Percentiles rank a stretch among this genome's conserved stretches.
Evolutionary conservation across 2,888 invertebrate species (phyloP).

Genomic region (Seira ritae): DNA sequence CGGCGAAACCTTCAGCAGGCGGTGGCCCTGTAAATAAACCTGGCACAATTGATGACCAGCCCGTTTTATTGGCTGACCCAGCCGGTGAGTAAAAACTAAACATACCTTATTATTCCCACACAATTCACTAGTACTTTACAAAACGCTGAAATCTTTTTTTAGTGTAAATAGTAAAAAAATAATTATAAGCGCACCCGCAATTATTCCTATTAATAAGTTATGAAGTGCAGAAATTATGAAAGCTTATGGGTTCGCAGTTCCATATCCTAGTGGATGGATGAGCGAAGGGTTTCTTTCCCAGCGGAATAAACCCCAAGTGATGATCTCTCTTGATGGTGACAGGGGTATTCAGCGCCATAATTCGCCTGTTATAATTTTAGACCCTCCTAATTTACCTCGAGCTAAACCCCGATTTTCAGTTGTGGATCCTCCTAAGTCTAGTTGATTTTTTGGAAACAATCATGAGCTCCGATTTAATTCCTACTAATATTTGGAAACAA

Average conservation of each 20-base stretch:
- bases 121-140: too few species aligned
- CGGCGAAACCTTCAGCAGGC: slow-evolving; percentile 48
- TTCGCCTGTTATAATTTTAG: slow-evolving; percentile 69
- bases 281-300: slow-evolving; percentile 50
- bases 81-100: slow-evolving; percentile 64
- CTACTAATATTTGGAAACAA: too few species aligned
- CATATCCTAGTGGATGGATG: slow-evolving; percentile 73
- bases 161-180: too few species aligned
- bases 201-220: too few species aligned
- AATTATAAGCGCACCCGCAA: too few species aligned
- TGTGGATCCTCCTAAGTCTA: slow-evolving; percentile 68
- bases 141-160: too few species aligned
- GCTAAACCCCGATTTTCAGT: slow-evolving; percentile 71
- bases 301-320: slow-evolving; percentile 46
- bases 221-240: too few species aligned
- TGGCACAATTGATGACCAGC: slow-evolving; percentile 55
- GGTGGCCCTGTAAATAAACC: slow-evolving; percentile 48
- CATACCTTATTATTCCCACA: not conserved
- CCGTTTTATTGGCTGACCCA: slow-evolving; percentile 69
- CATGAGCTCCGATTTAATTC: too few species aligned
- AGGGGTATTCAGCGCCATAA: slow-evolving; percentile 57
- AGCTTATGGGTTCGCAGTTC: slow-evolving; percentile 61
- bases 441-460: not conserved
- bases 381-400: slow-evolving; percentile 63
- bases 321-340: slow-evolving; percentile 43